Evolutionary conservation across 2,888 invertebrate species (phyloP).

Genomic region (Lycophotia porphyrea): DNA sequence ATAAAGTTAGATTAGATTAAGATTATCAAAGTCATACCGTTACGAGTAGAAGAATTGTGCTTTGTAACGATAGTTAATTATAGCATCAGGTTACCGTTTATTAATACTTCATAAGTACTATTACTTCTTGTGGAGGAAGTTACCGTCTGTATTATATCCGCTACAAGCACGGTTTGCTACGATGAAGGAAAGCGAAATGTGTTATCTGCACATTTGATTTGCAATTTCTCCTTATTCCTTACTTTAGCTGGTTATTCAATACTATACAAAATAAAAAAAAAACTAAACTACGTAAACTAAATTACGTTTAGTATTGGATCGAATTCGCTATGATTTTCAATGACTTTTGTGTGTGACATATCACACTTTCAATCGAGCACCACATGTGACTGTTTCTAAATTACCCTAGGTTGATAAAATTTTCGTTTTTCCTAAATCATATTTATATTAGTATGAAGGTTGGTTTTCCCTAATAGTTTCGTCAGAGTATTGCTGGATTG

Average conservation of each 20-base stretch:
- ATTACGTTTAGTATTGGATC: neutral
- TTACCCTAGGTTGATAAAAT: too few relatives aligned
- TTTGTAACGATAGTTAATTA: slow-evolving; percentile 75
- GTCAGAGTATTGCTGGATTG: too few relatives aligned
- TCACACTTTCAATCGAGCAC: too few relatives aligned
- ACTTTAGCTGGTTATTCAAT: slow-evolving; percentile 1
- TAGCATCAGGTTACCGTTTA: slow-evolving; percentile 52
- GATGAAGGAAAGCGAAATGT: slow-evolving; percentile 57
- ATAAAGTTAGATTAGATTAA: slow-evolving; percentile 53
- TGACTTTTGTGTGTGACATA: slow-evolving; percentile 2
- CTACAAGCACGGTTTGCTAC: slow-evolving; percentile 46
- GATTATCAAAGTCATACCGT: slow-evolving; percentile 58
- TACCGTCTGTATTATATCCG: slow-evolving; percentile 68
- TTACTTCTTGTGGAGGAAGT: slow-evolving; percentile 65
- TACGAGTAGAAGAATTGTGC: slow-evolving; percentile 66
- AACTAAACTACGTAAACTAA: too few relatives aligned
- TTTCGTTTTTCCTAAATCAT: too few relatives aligned
- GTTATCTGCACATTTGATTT: slow-evolving; percentile 53
- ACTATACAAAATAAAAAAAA: too few relatives aligned
- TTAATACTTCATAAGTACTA: slow-evolving; percentile 58
- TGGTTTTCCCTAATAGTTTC: too few relatives aligned
- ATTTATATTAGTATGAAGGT: too few relatives aligned
- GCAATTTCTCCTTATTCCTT: slow-evolving; percentile 46
- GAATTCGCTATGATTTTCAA: slow-evolving; percentile 4
- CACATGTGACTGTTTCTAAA: too few relatives aligned